Percentiles rank a stretch among this genome's conserved stretches.
Conservation (phyloP, 2,113 vertebrate genomes). For the Sphyrna mokarran region DNA sequence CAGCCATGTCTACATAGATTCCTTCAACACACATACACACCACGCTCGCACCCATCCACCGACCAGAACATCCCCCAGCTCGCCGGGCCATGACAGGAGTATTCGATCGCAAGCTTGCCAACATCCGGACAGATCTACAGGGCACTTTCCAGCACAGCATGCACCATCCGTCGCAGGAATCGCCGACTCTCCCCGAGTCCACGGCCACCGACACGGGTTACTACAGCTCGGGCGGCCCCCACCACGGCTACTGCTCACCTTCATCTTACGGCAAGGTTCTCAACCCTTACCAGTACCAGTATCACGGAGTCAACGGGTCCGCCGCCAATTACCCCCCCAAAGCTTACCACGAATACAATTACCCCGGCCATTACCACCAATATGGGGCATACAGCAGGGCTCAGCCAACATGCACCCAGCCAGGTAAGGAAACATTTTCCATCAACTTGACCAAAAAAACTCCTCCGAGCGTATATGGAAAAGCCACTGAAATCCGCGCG, state of each 20-base stretch:
- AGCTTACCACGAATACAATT: slow-evolving; percentile 82
- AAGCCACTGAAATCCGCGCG: not conserved
- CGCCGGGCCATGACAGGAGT: slow-evolving; percentile 83
- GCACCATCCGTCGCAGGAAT: slow-evolving; percentile 87
- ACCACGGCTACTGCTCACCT: slow-evolving; percentile 93
- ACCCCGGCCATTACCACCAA: slow-evolving; percentile 79
- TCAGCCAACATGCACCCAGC: slow-evolving; percentile 75
- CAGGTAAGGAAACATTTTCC: slow-evolving; percentile 62
- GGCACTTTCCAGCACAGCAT: slow-evolving; percentile 83
- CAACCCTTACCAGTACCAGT: slow-evolving; percentile 92
- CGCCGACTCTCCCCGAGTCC: slow-evolving; percentile 93
- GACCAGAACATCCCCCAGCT: slow-evolving; percentile 42
- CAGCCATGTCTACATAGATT: slow-evolving; percentile 62
- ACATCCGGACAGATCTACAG: slow-evolving; percentile 86
- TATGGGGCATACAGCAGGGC: slow-evolving; percentile 90
- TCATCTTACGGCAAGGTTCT: slow-evolving; percentile 90
- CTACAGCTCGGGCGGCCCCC: slow-evolving; percentile 78
- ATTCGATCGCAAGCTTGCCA: slow-evolving; percentile 91
- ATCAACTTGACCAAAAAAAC: not conserved
- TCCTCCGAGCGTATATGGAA: too few relatives aligned
- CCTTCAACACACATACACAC: slow-evolving; percentile 43
- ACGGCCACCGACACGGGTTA: slow-evolving; percentile 96
- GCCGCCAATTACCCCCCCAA: slow-evolving; percentile 85
- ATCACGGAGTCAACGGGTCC: slow-evolving; percentile 79
- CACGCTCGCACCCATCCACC: slow-evolving; percentile 34